Base-by-base conservation (phyloP, 2,797 vertebrate genomes). In the Trachops cirrhosus region DNA sequence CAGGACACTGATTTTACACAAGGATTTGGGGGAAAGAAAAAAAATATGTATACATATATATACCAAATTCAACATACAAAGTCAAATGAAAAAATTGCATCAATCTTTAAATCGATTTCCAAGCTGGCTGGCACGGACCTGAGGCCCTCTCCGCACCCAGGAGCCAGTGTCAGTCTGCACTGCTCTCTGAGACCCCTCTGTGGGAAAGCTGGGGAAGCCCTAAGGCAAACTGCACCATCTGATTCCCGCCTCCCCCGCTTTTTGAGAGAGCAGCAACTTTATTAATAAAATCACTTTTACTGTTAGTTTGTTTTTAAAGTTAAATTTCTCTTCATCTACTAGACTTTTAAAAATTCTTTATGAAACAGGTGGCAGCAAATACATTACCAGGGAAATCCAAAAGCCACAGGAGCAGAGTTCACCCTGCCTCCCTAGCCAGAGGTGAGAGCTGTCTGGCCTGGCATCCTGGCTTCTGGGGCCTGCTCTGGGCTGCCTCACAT, bases 251-350 rank as follows among this genome's bases (percentile, higher is more conserved):
- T 2, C 70, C 3, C 0, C 16, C 4, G 5, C 11, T 32, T 82
- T 78, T 37, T 59, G 24, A 91, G 44, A 91, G 2, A 94, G 26
- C 22, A 32, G 46, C 46, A 50, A 64, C 26, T 12, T 78, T 16
- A 59, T 85, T 85, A 93, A 93, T 73, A 86, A 93, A 85, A 34
- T 83, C 34, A 82, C 29, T 82, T 87, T 54, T 78, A 74, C 59
- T 32, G 9, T 91, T 67, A 62, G 44, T 21, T 70, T 10, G 15
- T 46, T 64, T 37, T 32, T 34, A 59, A 59, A 92, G 37, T 62
- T 64, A 68, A 50, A 32, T 29, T 41, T 89, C n/a, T 80, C 54
- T 64, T 93, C 29, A 70, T 74, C 41, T 62, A 73, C 26, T 84
- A 8, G 86, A 78, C 74, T 16, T 91, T 93, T 57, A 52, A 84